Evolutionary conservation across 2,797 vertebrate genomes (phyloP), one percentile per base, ranked within the genome.

Genomic region (Odontamblyopus rebecca): DNA sequence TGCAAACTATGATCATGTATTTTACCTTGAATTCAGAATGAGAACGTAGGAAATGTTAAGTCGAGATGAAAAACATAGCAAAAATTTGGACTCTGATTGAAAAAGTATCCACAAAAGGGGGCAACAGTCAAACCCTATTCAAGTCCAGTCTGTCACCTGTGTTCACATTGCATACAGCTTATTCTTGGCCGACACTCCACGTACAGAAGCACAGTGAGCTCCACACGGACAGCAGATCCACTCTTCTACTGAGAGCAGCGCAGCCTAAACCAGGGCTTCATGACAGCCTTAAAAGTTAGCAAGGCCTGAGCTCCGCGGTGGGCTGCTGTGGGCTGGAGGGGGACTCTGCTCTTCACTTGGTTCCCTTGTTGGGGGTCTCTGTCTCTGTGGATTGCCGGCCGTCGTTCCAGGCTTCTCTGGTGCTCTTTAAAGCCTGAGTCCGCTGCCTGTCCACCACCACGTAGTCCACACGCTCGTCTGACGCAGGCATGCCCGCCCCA

Each of bases 401-500:
- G 1, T 98, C 98, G 15, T 94, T 99, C 98, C 98, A 99, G 54
- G 98, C 98, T 85, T 98, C 96, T 50, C 97, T 89, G 18, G 98
- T 99, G 88, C 94, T 98, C 91, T 98, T 98, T 54, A 99, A 94
- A 30, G 98, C 98, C 74, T 97, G 93, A 0, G 98, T 99, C 73
- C 97, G 95, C 87, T 99, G 96, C 82, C 99, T 97, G 91, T 99
- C 98, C 44, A 99, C 98, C 65, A 98, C 95, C 35, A 99, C 98
- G 0, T 99, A 99, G 91, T 99, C 98, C 8, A 99, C 98, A 16
- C 97, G 95, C 88, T 99, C 98, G 0, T 99, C 97, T 0, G 96
- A 96, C 32, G 94, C 94, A 0, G 95, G 94, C 90, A 95, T 94
- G 70, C 96, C 96, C 0, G 95, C 94, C 71, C 95, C 96, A 1